Percentiles rank a stretch among this genome's conserved stretches.
These are phyloP conservation scores for Candoia aspera DNA, from an alignment of 2,113 vertebrate genomes.

Conservation along the genomic window DNA sequence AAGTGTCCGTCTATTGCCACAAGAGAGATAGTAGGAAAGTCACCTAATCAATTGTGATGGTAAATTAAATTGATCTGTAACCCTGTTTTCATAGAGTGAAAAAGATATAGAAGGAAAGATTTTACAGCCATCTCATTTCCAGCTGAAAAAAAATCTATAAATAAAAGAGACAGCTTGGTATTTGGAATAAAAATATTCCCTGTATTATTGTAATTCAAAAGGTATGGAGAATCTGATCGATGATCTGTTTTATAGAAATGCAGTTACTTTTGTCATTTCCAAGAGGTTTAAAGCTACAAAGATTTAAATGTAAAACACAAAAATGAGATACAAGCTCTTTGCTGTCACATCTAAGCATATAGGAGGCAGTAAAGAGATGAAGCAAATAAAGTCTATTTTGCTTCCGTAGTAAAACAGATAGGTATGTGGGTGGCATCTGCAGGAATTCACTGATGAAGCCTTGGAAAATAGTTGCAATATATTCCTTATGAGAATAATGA, in stretches of 20 bases:
- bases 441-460: slow-evolving; percentile 31
- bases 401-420: slow-evolving; percentile 44
- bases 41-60: slow-evolving; percentile 79
- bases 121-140: slow-evolving; percentile 73
- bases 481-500: not conserved
- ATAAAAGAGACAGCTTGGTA: slow-evolving; percentile 75
- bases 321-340: slow-evolving; percentile 70
- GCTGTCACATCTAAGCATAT: slow-evolving; percentile 70
- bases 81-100: slow-evolving; percentile 77
- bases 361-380: not conserved
- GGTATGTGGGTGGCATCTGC: slow-evolving; percentile 39
- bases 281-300: slow-evolving; percentile 75
- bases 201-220: slow-evolving; percentile 72
- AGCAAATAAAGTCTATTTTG: not conserved
- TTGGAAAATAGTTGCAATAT: slow-evolving; percentile 51
- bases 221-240: slow-evolving; percentile 69
- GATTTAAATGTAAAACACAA: slow-evolving; percentile 74
- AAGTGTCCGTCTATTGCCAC: slow-evolving; percentile 75
- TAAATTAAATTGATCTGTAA: slow-evolving; percentile 84
- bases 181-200: slow-evolving; percentile 71
- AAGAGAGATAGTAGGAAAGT: slow-evolving; percentile 76
- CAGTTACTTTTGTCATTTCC: slow-evolving; percentile 74
- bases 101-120: slow-evolving; percentile 74
- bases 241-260: slow-evolving; percentile 71
- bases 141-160: slow-evolving; percentile 72